Evolutionary conservation across 2,113 vertebrate species (phyloP), one percentile per base, ranked within the genome.

Genomic region (Ophthalmolycus amberensis): DNA sequence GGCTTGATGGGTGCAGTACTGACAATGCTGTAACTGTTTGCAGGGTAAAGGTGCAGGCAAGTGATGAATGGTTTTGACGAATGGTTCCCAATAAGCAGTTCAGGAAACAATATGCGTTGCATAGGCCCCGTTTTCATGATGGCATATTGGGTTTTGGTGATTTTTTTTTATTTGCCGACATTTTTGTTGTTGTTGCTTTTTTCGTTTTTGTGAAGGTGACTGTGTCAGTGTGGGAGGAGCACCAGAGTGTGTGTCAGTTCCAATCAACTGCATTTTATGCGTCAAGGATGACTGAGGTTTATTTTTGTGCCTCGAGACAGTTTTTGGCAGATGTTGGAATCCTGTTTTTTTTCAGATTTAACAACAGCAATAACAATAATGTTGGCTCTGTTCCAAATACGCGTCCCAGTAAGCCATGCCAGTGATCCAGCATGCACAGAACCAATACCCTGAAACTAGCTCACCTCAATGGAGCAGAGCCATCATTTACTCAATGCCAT

Each of bases 311-410:
- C 32, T 70, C 48, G 25, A 50, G 29, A 1, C 44, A 40, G 56
- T 29, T 70, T 5, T 1, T 34, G 16, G 5, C 40, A 63, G 56
- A 20, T 34, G 14, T 14, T 65, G 15, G 50, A 65, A 54, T 40
- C n/a, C 22, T 64, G 3, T 34, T 54, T 58, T 62, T 52, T 27
- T 4, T 22, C 20, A 20, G 22, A 8, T 69, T 72, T 64, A 65
- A 62, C 54, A 71, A 66, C 59, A 59, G 56, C 15, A 59, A 59
- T 68, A 64, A 74, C 38, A 73, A 46, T 58, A 56, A 56, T 12
- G 22, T 54, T 0, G 63, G 25, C 5, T 72, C 16, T n/a, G n/a
- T 11, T 71, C 18, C 29, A 58, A 52, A 64, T 7, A 65, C 38
- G 20, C 38, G 9, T 62, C 60, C 16, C 29, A 52, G 34, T 62